Evolutionary conservation across 2,797 vertebrate species (phyloP).

Genomic region (Hemitrygon akajei): DNA sequence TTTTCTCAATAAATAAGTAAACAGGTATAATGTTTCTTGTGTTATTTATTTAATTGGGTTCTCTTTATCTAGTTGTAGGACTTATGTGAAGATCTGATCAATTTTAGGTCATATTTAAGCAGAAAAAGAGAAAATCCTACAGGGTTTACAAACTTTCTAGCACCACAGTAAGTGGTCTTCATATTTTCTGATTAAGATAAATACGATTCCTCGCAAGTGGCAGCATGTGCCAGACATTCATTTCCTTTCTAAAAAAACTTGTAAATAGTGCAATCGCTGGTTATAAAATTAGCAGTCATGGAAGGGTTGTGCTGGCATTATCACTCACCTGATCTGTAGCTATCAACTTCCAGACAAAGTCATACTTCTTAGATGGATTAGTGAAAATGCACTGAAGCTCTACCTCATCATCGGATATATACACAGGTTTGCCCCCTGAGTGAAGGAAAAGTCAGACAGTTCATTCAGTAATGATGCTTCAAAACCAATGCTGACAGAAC

Average conservation of each 20-base stretch:
- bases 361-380: slow-evolving; percentile 50
- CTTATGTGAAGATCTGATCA: no score
- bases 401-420: slow-evolving; percentile 44
- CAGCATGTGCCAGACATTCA: not conserved
- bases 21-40: no score
- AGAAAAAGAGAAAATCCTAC: no score
- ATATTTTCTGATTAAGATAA: not conserved
- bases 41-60: no score
- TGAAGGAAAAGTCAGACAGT: slow-evolving; percentile 41
- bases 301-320: not conserved
- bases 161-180: not conserved
- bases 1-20: no score
- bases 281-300: not conserved
- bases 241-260: not conserved
- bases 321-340: slow-evolving; percentile 50
- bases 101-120: no score
- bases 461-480: slow-evolving; percentile 35
- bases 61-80: no score
- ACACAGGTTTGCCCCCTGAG: slow-evolving; percentile 48
- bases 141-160: no score
- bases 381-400: slow-evolving; percentile 50
- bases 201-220: not conserved
- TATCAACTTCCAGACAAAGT: slow-evolving; percentile 50
- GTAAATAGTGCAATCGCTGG: not conserved
- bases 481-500: not conserved